These are phyloP conservation scores for Gonioctena quinquepunctata DNA, from an alignment of 1,140 invertebrate species.

Conservation along the genomic window DNA sequence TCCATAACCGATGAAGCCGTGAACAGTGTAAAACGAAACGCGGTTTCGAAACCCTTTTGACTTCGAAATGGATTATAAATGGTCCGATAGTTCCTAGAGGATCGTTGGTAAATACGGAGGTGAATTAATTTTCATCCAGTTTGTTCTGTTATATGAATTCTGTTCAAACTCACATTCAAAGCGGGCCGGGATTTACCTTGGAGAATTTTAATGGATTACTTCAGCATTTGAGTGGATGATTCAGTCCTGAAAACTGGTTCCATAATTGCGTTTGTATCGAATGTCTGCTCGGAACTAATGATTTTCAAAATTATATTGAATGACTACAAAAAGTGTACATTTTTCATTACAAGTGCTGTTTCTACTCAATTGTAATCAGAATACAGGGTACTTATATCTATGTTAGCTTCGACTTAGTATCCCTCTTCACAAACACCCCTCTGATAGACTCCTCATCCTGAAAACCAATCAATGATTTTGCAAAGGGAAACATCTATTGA, in stretches of 20 bases:
- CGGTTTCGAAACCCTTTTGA: neutral
- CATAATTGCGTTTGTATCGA: neutral
- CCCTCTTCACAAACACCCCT: too few relatives aligned
- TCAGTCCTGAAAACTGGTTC: neutral
- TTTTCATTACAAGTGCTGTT: too few relatives aligned
- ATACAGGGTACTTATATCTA: too few relatives aligned
- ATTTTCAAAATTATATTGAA: too few relatives aligned
- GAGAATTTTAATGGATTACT: neutral
- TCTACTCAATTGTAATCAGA: too few relatives aligned
- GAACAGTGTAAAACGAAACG: neutral
- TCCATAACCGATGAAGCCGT: neutral
- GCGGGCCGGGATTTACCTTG: neutral
- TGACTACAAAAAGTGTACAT: too few relatives aligned
- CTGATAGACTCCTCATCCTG: too few relatives aligned
- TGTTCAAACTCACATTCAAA: neutral
- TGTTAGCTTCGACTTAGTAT: too few relatives aligned
- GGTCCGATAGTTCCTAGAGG: neutral
- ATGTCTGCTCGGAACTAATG: too few relatives aligned
- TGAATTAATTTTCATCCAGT: neutral
- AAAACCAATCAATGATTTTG: too few relatives aligned
- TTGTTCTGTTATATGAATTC: neutral
- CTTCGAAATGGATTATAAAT: neutral
- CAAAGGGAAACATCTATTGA: too few relatives aligned
- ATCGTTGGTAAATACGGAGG: neutral
- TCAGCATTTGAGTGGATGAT: neutral